phyloP scores from a whole-genome alignment of 2,113 vertebrate species.

The Bubo blakistoni region DNA sequence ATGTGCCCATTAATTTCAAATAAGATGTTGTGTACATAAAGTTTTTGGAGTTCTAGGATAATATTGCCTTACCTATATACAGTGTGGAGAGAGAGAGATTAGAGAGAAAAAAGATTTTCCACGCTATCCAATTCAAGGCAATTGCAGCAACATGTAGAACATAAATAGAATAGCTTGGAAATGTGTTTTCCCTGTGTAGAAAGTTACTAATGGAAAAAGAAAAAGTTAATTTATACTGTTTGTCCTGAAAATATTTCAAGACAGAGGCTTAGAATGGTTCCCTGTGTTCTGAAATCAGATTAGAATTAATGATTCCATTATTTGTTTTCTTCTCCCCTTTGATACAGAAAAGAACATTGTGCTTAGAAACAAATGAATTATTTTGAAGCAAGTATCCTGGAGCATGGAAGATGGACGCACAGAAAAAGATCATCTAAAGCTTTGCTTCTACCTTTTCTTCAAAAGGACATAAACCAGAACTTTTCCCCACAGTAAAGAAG shows the following conservation, averaged over 20 bases:
- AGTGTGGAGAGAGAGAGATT: neutral
- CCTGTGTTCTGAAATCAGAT: constrained; percentile 29
- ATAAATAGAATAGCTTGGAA: constrained; percentile 72
- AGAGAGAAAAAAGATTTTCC: constrained; percentile 62
- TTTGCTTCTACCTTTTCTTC: neutral
- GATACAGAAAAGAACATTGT: constrained; percentile 63
- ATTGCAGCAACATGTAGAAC: constrained; percentile 64
- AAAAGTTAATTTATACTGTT: neutral
- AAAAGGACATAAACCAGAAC: neutral
- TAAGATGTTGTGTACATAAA: constrained; percentile 34
- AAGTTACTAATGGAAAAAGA: constrained; percentile 46
- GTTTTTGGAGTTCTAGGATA: constrained; percentile 33
- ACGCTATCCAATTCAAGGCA: constrained; percentile 61
- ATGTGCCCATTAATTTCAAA: constrained; percentile 62
- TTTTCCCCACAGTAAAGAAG: neutral
- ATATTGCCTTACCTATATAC: neutral
- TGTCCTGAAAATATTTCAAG: constrained; percentile 23
- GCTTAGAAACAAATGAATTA: constrained; percentile 73
- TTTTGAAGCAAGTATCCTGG: neutral
- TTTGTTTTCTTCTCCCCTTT: constrained; percentile 67
- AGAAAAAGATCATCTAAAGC: neutral
- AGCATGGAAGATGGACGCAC: neutral
- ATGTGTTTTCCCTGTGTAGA: constrained; percentile 66
- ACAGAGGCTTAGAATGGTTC: neutral
- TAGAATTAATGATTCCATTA: constrained; percentile 42